Conservation (phyloP, 2,113 vertebrate species). For the Centropristis striata region DNA sequence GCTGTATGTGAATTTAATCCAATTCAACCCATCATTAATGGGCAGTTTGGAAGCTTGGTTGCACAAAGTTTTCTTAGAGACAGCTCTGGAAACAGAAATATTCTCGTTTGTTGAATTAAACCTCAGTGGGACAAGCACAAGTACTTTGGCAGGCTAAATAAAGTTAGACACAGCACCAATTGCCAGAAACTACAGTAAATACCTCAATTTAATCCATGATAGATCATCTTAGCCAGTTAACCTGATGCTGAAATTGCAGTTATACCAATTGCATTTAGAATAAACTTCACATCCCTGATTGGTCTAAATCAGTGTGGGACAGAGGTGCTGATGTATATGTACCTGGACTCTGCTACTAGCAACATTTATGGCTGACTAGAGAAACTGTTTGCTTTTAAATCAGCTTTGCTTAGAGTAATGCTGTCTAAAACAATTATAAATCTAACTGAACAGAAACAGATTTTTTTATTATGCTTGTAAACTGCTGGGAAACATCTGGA, state of each 20-base stretch:
- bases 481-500: background rate
- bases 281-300: background rate
- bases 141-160: conserved; percentile 2
- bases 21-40: conserved; percentile 29
- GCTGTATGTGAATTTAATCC: conserved; percentile 8
- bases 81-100: conserved; percentile 18
- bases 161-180: background rate
- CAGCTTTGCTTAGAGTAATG: background rate
- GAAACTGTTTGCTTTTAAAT: background rate
- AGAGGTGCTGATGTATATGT: background rate
- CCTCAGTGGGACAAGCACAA: conserved; percentile 4
- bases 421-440: background rate
- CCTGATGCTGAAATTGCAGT: background rate
- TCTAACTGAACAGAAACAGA: background rate
- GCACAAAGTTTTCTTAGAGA: conserved; percentile 28
- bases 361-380: background rate
- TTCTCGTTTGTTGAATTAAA: conserved; percentile 16
- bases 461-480: background rate
- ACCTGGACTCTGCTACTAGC: background rate
- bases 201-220: background rate
- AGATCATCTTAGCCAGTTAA: background rate
- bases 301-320: background rate
- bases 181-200: conserved; percentile 33
- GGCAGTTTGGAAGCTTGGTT: conserved; percentile 21
- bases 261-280: background rate